Evolutionary conservation across 2,113 vertebrate genomes (phyloP).

Genomic region (Poecilia latipinna): DNA sequence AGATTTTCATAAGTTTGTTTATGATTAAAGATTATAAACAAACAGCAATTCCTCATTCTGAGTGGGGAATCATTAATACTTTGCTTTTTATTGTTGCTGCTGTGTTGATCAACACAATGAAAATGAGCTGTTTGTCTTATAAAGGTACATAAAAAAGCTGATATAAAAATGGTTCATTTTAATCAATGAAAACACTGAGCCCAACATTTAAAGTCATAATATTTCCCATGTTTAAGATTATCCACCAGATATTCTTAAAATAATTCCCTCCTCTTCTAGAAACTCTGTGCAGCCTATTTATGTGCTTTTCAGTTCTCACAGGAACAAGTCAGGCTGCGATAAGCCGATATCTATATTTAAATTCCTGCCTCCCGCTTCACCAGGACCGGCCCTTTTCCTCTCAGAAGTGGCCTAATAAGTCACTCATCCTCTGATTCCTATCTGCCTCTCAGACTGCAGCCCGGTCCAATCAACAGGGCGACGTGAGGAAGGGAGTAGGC

Average conservation of each 20-base stretch:
- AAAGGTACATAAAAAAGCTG: no score
- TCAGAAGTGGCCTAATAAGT: slow-evolving; percentile 41
- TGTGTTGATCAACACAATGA: no score
- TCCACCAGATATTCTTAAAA: neutral
- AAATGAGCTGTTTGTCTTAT: no score
- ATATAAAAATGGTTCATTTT: no score
- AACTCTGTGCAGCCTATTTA: neutral
- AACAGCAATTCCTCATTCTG: no score
- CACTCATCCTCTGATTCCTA: slow-evolving; percentile 26
- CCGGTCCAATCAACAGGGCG: slow-evolving; percentile 27
- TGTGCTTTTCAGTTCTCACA: slow-evolving; percentile 3
- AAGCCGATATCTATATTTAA: slow-evolving; percentile 36
- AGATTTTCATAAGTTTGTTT: no score
- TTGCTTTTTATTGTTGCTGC: no score
- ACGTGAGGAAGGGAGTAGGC: slow-evolving; percentile 8
- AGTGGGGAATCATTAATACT: no score
- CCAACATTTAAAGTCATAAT: no score
- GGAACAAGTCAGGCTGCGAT: slow-evolving; percentile 2
- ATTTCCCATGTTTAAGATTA: no score
- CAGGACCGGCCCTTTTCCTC: slow-evolving; percentile 2
- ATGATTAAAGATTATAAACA: no score
- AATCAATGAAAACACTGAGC: no score
- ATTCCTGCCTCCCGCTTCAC: slow-evolving; percentile 18
- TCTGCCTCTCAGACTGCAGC: slow-evolving; percentile 30
- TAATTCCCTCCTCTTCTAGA: neutral